Percentiles rank a stretch among this genome's conserved stretches.
Conservation (phyloP, 1,140 invertebrate genomes). For the Bombus impatiens region DNA sequence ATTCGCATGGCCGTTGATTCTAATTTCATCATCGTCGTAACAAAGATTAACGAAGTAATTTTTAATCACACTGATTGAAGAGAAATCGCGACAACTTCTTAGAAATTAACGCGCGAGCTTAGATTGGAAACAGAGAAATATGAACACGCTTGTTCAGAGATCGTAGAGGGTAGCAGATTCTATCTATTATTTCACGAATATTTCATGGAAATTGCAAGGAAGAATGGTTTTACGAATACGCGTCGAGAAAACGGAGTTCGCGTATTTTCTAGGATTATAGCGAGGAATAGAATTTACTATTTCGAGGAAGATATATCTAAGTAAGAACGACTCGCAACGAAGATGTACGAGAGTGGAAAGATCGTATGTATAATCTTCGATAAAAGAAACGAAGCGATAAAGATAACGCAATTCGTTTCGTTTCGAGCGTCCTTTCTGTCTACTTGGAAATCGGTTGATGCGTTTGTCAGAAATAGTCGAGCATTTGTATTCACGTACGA, state of each 20-base stretch:
- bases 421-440: not conserved
- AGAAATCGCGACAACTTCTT: not conserved
- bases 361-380: not conserved
- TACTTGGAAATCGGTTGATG: not conserved
- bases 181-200: constrained; percentile 40
- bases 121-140: not conserved
- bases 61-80: too few species aligned
- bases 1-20: too few species aligned
- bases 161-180: not conserved
- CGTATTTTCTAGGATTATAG: too few species aligned
- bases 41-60: too few species aligned
- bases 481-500: not conserved
- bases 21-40: too few species aligned
- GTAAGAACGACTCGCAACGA: not conserved
- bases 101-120: not conserved
- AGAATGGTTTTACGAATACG: not conserved
- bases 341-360: not conserved
- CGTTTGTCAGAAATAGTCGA: not conserved
- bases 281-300: not conserved
- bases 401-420: not conserved
- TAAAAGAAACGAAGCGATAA: not conserved
- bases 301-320: not conserved
- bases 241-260: not conserved
- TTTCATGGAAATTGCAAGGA: not conserved
- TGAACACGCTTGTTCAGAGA: not conserved